Percentiles rank a stretch among this genome's conserved stretches.
These are phyloP conservation scores for Pteronotus mesoamericanus DNA, from an alignment of 2,797 vertebrate genomes.

Conservation along the genomic window DNA sequence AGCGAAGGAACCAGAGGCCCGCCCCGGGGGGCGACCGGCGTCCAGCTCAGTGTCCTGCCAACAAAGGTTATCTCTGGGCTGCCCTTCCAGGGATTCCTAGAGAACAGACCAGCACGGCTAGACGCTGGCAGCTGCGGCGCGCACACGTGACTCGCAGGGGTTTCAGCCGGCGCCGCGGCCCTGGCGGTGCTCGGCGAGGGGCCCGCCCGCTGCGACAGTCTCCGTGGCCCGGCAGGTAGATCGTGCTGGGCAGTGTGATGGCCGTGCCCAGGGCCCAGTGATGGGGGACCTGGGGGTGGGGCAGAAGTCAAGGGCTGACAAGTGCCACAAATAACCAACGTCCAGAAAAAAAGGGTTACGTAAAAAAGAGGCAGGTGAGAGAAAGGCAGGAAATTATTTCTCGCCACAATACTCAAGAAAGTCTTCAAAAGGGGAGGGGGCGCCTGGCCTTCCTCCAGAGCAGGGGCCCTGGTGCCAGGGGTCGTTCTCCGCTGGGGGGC, in stretches of 20 bases:
- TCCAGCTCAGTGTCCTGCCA: neutral
- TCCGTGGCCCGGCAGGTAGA: neutral
- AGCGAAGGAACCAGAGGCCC: neutral
- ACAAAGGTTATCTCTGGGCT: too few species aligned
- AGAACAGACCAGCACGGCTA: too few species aligned
- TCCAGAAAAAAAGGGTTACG: neutral
- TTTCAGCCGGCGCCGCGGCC: too few species aligned
- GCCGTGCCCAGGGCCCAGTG: neutral
- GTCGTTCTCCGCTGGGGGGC: accelerated
- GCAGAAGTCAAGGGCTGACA: neutral
- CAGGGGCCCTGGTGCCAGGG: accelerated
- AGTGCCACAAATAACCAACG: neutral
- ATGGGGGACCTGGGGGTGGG: accelerated
- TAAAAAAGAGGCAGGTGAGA: neutral
- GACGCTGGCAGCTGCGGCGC: accelerated
- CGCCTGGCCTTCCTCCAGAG: too few species aligned
- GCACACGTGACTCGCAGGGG: accelerated
- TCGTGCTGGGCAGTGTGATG: accelerated
- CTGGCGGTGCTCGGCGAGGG: neutral
- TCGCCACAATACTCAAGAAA: neutral
- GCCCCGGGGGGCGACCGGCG: accelerated
- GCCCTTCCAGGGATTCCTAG: neutral
- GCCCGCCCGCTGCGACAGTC: neutral
- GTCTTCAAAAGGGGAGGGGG: neutral
- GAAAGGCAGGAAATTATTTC: neutral